Conservation (phyloP, 2,888 invertebrate genomes). For the Lottia gigantea region DNA sequence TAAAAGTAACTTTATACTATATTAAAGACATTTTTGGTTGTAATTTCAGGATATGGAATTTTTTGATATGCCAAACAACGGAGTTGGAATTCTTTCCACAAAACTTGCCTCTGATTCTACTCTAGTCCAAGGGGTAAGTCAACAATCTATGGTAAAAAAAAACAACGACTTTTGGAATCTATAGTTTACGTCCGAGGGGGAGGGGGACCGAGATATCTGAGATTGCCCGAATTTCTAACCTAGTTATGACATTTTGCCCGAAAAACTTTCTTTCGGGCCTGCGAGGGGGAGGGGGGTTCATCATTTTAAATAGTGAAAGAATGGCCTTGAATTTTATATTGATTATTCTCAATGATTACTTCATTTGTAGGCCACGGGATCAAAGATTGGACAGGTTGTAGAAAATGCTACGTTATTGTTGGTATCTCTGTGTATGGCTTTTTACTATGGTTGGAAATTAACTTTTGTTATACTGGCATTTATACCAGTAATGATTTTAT, state of each 20-base stretch:
- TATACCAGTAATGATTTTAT: constrained; percentile 67
- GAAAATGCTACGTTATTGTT: constrained; percentile 64
- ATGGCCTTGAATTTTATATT: no score
- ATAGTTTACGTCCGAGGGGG: no score
- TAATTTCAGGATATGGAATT: constrained; percentile 44
- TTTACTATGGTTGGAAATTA: constrained; percentile 69
- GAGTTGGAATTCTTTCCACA: constrained; percentile 44
- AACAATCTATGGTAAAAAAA: constrained; percentile 25
- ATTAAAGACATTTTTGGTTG: no score
- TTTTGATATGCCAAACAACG: constrained; percentile 46
- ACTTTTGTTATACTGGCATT: constrained; percentile 66
- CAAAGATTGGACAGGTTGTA: constrained; percentile 65
- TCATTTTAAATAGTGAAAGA: no score
- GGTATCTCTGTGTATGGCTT: constrained; percentile 65
- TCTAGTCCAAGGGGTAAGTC: constrained; percentile 65
- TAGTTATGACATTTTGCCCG: no score
- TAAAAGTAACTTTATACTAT: no score
- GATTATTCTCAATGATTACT: not conserved
- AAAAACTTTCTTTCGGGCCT: no score
- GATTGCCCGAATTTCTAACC: no score
- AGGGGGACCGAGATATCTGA: no score
- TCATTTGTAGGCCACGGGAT: constrained; percentile 66
- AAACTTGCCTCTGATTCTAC: constrained; percentile 45
- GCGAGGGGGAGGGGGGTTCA: no score
- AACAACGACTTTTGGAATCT: no score